Conservation (phyloP, 1,140 invertebrate genomes). For the Caenorhabditis briggsae region DNA sequence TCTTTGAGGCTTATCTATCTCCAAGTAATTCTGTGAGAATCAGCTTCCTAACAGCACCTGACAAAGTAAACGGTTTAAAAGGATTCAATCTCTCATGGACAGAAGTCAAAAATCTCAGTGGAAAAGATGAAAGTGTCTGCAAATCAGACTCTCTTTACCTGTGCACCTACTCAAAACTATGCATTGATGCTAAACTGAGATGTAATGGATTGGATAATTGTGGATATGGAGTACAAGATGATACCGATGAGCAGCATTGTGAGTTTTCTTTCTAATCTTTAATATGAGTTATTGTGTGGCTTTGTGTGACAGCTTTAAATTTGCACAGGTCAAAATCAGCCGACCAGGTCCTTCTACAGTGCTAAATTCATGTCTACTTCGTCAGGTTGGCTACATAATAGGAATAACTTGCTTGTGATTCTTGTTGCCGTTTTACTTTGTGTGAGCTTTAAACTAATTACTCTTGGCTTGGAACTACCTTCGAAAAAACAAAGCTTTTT, state of each 20-base stretch:
- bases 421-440: slow-evolving; percentile 24
- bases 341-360: not conserved
- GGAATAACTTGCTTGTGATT: not conserved
- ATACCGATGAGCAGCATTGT: slow-evolving; percentile 78
- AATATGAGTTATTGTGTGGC: not conserved
- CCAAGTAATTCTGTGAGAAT: slow-evolving; percentile 72
- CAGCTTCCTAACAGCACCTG: slow-evolving; percentile 72
- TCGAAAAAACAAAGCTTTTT: not conserved
- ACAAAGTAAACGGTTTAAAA: slow-evolving; percentile 75
- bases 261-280: slow-evolving; percentile 56
- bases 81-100: slow-evolving; percentile 78
- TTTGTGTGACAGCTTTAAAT: slow-evolving; percentile 3
- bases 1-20: slow-evolving; percentile 72
- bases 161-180: slow-evolving; percentile 77
- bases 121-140: slow-evolving; percentile 73
- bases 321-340: not conserved
- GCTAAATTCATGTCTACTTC: not conserved
- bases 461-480: too few relatives aligned
- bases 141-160: slow-evolving; percentile 69
- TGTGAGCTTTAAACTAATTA: slow-evolving; percentile 22
- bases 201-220: slow-evolving; percentile 77
- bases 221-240: slow-evolving; percentile 72
- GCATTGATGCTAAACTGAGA: slow-evolving; percentile 71
- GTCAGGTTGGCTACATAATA: not conserved
- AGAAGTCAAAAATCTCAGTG: slow-evolving; percentile 72